Evolutionary conservation across 2,797 vertebrate species (phyloP), one percentile per base, ranked within the genome.

Genomic region (Holocentrus rufus): DNA sequence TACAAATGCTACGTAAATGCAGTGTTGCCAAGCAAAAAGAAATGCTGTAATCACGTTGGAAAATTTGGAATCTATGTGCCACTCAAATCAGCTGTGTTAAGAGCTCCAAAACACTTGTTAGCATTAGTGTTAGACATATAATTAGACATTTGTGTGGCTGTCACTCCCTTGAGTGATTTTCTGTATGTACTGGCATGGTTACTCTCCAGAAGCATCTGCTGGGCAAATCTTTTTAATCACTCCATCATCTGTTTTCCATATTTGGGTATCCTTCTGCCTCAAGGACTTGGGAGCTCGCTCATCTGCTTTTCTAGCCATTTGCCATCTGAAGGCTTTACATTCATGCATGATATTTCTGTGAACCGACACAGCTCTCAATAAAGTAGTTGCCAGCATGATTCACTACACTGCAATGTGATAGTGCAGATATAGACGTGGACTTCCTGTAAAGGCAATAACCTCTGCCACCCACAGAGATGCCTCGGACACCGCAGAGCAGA

Each of bases 381-480:
- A 47, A 67, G 30, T 7, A 56, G 13, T 18, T 25, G 60, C 42
- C 22, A 47, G 22, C 25, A 36, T 39, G 18, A 64, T 31, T 53
- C 55, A 62, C 31, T 36, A 22, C 30, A 27, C n/a, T 52, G 69
- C 7, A 60, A 68, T 62, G 22, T 57, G 74, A 76, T 54, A 36
- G 30, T 58, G 39, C 31, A 39, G n/a, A 8, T 68, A 59, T 56
- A 65, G 59, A 61, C 13, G 30, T 30, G 15, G 63, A 60, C 76
- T 77, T 85, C 76, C 76, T 82, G 79, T 83, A 62, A 83, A 70
- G 61, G 52, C 76, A 76, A 78, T 86, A 72, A 83, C 34, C 65
- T 67, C n/a, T 36, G 31, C 36, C 69, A 42, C 80, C 62, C 23
- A 1, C 49, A 14, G 76, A 59, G 27, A 5, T 71, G 39, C 68